Conservation (phyloP, 2,113 vertebrate genomes). For the Heterotilapia buettikoferi region DNA sequence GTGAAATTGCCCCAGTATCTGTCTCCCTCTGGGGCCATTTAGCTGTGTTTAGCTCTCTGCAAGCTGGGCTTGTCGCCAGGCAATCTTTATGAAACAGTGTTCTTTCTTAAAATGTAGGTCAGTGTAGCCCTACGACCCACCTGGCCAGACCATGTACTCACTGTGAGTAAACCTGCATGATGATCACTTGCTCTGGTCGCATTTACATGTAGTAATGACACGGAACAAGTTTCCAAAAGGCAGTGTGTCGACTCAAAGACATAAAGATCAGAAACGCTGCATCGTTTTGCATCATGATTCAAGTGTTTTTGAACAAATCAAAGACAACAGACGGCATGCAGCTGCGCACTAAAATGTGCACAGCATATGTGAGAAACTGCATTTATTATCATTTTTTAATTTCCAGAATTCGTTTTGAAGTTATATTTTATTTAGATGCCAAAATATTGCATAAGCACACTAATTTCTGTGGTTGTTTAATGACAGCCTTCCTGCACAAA, state of each 20-base stretch:
- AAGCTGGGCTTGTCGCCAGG: constrained; percentile 40
- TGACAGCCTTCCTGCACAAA: neutral
- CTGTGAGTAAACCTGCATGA: neutral
- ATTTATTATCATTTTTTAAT: neutral
- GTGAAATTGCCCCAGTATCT: constrained; percentile 41
- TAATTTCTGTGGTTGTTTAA: neutral
- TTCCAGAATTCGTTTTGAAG: neutral
- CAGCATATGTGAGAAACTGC: neutral
- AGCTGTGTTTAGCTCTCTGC: constrained; percentile 45
- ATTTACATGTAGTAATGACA: neutral
- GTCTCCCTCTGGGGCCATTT: constrained; percentile 47
- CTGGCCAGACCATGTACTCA: neutral
- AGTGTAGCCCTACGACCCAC: neutral
- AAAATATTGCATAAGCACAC: neutral
- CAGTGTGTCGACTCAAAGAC: neutral
- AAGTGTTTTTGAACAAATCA: neutral
- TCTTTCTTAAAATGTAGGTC: constrained; percentile 30
- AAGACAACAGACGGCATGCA: neutral
- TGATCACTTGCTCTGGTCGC: neutral
- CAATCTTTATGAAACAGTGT: constrained; percentile 29
- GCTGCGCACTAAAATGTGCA: neutral
- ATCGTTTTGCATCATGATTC: neutral
- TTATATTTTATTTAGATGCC: neutral
- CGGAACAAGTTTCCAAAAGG: neutral
- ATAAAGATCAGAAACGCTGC: neutral